phyloP scores from a whole-genome alignment of 2,797 vertebrate species.

The Sebastes taczanowskii region DNA sequence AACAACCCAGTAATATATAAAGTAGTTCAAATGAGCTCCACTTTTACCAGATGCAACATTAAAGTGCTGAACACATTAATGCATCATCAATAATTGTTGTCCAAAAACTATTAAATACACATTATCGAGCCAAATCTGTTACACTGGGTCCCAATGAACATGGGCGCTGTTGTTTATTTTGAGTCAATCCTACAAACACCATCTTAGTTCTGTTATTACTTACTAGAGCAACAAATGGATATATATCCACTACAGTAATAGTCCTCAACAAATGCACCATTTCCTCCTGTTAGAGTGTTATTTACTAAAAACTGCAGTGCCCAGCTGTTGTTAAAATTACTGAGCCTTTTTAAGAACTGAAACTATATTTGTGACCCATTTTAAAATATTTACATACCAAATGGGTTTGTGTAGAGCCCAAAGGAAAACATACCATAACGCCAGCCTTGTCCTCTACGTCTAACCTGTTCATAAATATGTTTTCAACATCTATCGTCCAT shows the following conservation, averaged over 20 bases:
- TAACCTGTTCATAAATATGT: background rate
- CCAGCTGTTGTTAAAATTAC: background rate
- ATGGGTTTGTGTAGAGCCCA: background rate
- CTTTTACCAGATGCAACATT: no score
- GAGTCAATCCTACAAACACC: background rate
- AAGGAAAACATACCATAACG: background rate
- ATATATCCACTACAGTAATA: background rate
- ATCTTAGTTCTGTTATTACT: background rate
- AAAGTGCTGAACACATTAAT: no score
- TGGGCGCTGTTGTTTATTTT: background rate
- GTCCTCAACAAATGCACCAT: background rate
- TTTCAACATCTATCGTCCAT: background rate
- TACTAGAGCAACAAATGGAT: background rate
- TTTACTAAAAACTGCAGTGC: background rate
- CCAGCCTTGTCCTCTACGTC: background rate
- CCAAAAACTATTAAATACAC: background rate
- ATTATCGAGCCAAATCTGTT: background rate
- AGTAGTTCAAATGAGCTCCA: no score
- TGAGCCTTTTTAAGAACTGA: no score
- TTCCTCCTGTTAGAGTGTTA: no score
- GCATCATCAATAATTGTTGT: background rate
- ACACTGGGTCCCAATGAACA: background rate
- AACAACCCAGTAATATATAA: background rate
- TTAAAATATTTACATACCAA: background rate
- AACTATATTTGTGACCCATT: background rate